Evolutionary conservation across 2,113 vertebrate genomes (phyloP), one percentile per base, ranked within the genome.

Genomic region (Megaptera novaeangliae): DNA sequence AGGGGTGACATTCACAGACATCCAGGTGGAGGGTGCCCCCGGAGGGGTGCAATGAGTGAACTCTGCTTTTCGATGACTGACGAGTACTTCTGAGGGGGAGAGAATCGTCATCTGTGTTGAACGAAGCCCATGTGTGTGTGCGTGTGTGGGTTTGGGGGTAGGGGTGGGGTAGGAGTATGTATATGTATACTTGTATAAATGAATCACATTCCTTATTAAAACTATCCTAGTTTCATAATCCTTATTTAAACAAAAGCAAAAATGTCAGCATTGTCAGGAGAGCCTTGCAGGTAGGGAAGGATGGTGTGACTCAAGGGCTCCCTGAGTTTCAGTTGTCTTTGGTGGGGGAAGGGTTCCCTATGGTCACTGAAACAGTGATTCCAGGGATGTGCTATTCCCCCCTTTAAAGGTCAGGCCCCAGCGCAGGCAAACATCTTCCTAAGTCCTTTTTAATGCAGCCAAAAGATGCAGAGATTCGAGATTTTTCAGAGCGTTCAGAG

Each of bases 191-290:
- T 69, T 4, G 14, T 17, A 18, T 13, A 39, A 63, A 89, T 74
- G 64, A 94, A 52, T 92, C n/a, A n/a, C 29, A 21, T 9, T 87
- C 46, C 29, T 23, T 89, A 68, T 74, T 72, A 90, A 86, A 94
- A 61, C 11, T 9, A 27, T 46, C 31, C 15, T 63, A 59, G 44
- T 61, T 93, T 46, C 69, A 69, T 80, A n/a, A 88, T 66, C 55
- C 31, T 89, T 83, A 34, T 25, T 72, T 46, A 44, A 78, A 36
- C 49, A 61, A 82, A 66, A 89, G 18, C 23, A 81, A 52, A 55
- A 12, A n/a, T 46, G 39, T 84, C 49, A 52, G 55, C 57, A 55
- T 12, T 41, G 49, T 25, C 34, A n/a, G 85, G 71, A 21, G n/a
- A 88, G 31, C 52, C 46, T 81, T 90, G 39, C 4, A 74, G 27